phyloP scores from a whole-genome alignment of 2,888 invertebrate genomes.

The Drosophila parthenogenetica region DNA sequence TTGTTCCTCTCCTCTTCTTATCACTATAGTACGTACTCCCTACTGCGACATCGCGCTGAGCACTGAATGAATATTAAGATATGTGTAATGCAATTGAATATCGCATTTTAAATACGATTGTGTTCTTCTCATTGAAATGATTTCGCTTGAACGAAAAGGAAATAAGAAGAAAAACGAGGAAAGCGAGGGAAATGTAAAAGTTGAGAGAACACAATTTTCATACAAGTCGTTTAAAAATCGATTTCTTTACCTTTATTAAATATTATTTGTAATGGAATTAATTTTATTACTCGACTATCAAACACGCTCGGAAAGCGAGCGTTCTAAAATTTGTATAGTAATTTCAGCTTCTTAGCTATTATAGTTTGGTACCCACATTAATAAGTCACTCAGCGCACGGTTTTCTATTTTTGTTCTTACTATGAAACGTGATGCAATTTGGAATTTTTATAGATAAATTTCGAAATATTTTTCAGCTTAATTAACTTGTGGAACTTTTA shows the following conservation, averaged over 20 bases:
- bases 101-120: slow-evolving; percentile 29
- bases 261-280: no score
- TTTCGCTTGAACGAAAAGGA: not conserved
- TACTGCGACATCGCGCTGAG: not conserved
- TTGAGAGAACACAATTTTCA: not conserved
- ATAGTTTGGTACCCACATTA: no score
- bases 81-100: slow-evolving; percentile 57
- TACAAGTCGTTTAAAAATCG: not conserved
- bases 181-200: not conserved
- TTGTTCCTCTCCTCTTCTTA: not conserved
- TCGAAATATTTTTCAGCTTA: not conserved
- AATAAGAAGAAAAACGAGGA: not conserved
- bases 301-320: no score
- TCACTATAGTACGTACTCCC: not conserved
- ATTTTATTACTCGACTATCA: no score
- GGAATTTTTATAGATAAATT: not conserved
- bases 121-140: slow-evolving; percentile 20
- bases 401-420: no score
- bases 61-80: slow-evolving; percentile 50
- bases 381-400: no score
- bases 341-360: no score
- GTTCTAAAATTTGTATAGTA: no score
- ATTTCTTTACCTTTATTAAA: no score
- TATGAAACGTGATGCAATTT: no score
- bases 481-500: not conserved